Percentiles rank a stretch among this genome's conserved stretches.
Conservation (phyloP, 2,888 invertebrate species). For the Mechanitis mazaeus region DNA sequence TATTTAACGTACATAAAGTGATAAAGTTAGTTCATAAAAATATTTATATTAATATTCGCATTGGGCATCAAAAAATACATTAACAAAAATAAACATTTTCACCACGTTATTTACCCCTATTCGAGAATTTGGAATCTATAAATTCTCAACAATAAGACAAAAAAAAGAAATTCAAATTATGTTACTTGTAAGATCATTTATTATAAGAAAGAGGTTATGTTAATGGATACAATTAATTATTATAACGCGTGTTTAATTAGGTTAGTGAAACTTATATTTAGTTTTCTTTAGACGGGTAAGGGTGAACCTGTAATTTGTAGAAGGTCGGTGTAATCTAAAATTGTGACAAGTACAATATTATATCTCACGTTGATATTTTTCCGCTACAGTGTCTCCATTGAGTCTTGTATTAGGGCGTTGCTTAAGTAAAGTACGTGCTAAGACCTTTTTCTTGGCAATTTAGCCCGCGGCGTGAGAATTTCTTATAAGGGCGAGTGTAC, state of each 20-base stretch:
- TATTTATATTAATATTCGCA: no score
- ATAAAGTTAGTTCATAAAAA: no score
- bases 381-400: constrained; percentile 6
- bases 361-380: not conserved
- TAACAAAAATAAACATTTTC: no score
- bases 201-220: not conserved
- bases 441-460: constrained; percentile 44
- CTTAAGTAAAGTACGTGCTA: constrained; percentile 37
- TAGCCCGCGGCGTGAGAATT: constrained; percentile 30
- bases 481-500: constrained; percentile 13
- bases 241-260: constrained; percentile 7
- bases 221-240: constrained; percentile 6
- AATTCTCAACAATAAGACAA: no score
- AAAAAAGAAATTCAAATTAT: no score
- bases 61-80: no score
- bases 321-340: no score
- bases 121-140: no score
- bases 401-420: constrained; percentile 10
- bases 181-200: no score
- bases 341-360: not conserved
- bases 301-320: no score
- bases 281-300: not conserved
- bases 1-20: no score
- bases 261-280: constrained; percentile 1
- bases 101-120: no score